phyloP scores from a whole-genome alignment of 53 echinoderm and acorn worm species.

The Astropecten irregularis region DNA sequence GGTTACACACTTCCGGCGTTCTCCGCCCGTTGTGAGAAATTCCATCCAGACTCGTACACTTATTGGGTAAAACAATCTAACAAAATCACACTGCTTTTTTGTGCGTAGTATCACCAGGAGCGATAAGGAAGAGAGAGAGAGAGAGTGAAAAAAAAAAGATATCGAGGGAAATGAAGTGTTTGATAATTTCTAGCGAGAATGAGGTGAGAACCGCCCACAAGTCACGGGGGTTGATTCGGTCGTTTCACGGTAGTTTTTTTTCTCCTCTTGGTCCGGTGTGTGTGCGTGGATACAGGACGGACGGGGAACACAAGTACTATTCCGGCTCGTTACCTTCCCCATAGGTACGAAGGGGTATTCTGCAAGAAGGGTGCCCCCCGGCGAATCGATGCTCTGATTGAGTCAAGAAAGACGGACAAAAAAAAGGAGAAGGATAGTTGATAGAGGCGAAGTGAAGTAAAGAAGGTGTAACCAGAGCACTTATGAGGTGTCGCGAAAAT shows the following conservation, averaged over 20 bases:
- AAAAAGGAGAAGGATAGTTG: constrained; percentile 19
- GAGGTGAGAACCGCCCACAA: constrained; percentile 46
- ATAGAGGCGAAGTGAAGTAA: constrained; percentile 23
- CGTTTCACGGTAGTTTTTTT: no score
- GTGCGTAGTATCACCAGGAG: not conserved
- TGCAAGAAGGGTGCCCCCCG: not conserved
- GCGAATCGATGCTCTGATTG: constrained; percentile 38
- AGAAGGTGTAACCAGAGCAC: constrained; percentile 53
- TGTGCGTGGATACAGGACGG: no score
- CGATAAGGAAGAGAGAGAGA: not conserved
- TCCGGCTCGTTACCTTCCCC: constrained; percentile 21
- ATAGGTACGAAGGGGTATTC: not conserved
- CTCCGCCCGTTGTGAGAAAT: constrained; percentile 3
- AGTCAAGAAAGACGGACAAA: not conserved
- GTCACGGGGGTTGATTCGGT: constrained; percentile 18
- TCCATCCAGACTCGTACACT: constrained; percentile 45
- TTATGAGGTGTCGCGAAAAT: constrained; percentile 51
- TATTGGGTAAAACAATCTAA: constrained; percentile 54
- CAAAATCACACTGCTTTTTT: constrained; percentile 8
- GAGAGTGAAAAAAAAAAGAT: not conserved
- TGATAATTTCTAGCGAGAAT: constrained; percentile 18
- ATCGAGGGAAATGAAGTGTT: no score
- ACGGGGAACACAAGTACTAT: not conserved
- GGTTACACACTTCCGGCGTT: constrained; percentile 31
- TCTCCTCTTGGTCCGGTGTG: no score